Percentiles rank a stretch among this genome's conserved stretches.
phyloP scores from a whole-genome alignment of 2,113 vertebrate species.

The Ageneiosus marmoratus region DNA sequence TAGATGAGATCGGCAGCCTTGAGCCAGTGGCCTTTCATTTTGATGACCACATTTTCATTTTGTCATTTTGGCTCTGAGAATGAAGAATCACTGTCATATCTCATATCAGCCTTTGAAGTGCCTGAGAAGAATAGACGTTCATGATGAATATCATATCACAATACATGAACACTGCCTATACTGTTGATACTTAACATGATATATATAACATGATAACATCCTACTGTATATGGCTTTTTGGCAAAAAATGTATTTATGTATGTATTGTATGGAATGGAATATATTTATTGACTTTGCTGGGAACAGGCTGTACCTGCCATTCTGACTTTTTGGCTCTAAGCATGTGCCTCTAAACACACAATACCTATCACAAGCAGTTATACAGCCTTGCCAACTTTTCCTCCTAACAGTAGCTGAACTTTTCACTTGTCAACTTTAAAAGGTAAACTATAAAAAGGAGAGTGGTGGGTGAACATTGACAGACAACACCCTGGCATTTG shows the following conservation, averaged over 20 bases:
- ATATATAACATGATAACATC: too few species aligned
- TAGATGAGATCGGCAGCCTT: constrained; percentile 71
- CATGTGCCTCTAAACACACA: constrained; percentile 69
- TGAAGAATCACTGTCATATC: constrained; percentile 30
- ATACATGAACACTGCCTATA: not conserved
- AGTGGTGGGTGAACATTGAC: constrained; percentile 75
- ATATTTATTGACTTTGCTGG: constrained; percentile 27
- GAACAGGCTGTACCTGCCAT: constrained; percentile 64
- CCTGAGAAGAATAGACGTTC: not conserved
- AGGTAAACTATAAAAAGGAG: constrained; percentile 80
- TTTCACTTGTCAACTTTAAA: constrained; percentile 88
- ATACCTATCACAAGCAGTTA: constrained; percentile 88
- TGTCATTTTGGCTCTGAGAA: constrained; percentile 59
- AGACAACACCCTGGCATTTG: constrained; percentile 68
- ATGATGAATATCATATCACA: not conserved
- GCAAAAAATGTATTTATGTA: not conserved
- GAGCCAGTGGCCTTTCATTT: constrained; percentile 76
- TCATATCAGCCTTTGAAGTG: not conserved
- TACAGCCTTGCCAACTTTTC: constrained; percentile 71
- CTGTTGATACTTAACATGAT: too few species aligned
- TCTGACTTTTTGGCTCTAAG: constrained; percentile 69
- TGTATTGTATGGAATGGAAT: too few species aligned
- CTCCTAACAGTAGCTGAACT: constrained; percentile 78
- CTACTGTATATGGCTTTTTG: not conserved
- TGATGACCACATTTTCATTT: constrained; percentile 62